Percentiles rank a stretch among this genome's conserved stretches.
phyloP scores from a whole-genome alignment of 2,888 invertebrate species.

The Ligdia adustata region DNA sequence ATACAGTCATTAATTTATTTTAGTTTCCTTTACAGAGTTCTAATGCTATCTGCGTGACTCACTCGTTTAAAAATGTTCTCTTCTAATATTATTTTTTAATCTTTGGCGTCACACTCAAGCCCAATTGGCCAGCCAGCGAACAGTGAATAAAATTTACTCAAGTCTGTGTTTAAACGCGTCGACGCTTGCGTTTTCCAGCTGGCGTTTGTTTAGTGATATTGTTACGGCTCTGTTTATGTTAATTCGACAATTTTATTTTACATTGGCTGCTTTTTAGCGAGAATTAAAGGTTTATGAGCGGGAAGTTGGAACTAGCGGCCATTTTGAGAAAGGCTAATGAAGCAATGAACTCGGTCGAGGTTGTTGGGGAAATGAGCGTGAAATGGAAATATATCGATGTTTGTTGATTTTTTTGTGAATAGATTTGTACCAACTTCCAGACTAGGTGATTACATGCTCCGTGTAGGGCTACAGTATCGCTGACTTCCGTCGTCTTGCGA shows the following conservation, averaged over 20 bases:
- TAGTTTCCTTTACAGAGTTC: no score
- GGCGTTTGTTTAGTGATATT: slow-evolving; percentile 32
- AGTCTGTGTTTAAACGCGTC: slow-evolving; percentile 32
- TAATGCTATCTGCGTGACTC: no score
- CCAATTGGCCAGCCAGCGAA: slow-evolving; percentile 46
- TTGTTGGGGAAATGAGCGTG: no score
- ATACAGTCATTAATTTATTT: no score
- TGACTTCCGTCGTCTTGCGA: no score
- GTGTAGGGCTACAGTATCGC: no score
- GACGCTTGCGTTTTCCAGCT: slow-evolving; percentile 23
- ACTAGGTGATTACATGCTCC: no score
- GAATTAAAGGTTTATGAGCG: slow-evolving; percentile 5
- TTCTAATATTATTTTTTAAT: no score
- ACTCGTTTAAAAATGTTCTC: no score
- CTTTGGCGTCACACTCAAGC: slow-evolving; percentile 44
- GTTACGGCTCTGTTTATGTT: slow-evolving; percentile 33
- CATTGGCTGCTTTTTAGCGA: slow-evolving; percentile 15
- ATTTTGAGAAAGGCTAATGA: neutral
- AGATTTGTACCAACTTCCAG: no score
- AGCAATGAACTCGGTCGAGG: neutral
- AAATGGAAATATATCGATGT: no score
- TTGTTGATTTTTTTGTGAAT: no score
- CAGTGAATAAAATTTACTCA: slow-evolving; percentile 37
- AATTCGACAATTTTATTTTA: slow-evolving; percentile 29
- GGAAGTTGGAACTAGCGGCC: slow-evolving; percentile 1